Base-by-base conservation (phyloP, 2,888 invertebrate species). In the Deilephila porcellus region DNA sequence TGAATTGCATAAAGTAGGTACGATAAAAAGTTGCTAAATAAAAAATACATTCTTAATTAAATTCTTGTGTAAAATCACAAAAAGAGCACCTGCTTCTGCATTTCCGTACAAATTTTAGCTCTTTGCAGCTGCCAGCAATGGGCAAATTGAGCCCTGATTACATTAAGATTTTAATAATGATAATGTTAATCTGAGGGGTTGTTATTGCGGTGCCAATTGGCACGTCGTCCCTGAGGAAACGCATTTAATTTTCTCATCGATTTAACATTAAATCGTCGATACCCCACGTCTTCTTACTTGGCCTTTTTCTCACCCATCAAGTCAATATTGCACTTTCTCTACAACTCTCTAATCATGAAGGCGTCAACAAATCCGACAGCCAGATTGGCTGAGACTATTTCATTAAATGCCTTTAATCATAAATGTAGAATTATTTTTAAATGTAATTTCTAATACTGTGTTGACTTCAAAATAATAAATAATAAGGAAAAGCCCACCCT, bases 141-240 rank as follows among this genome's bases (percentile, higher is more conserved):
- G 67, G 76, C 77, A 81, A 86, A 85, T 81, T 79, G 74, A 76
- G 75, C 72, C 76, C 79, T 83, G 83, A 85, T 86, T 87, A 79
- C 83, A 82, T 85, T 80, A 78, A 89, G 90, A 91, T 93, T 90
- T 85, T 85, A 90, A 91, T 91, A 83, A 84, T 86, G 90, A 91
- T 92, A 89, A 81, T 74, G 78, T 77, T 76, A 79, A 80, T 76
- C 75, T 74, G 76, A 79, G 80, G 77, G 81, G 74, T 75, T 78
- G 77, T 77, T 80, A 80, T 75, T 82, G 83, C 79, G 82, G 85
- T 83, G 85, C 81, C 81, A 83, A 87, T 81, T 85, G 83, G 86
- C 83, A 79, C 79, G 90, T 86, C 79, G 82, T 75, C 76, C 90
- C 85, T n/a, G 78, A 89, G 90, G 91, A 90, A 89, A 91, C 88